Base-by-base conservation (phyloP, 2,113 vertebrate genomes). In the Cheilinus undulatus region DNA sequence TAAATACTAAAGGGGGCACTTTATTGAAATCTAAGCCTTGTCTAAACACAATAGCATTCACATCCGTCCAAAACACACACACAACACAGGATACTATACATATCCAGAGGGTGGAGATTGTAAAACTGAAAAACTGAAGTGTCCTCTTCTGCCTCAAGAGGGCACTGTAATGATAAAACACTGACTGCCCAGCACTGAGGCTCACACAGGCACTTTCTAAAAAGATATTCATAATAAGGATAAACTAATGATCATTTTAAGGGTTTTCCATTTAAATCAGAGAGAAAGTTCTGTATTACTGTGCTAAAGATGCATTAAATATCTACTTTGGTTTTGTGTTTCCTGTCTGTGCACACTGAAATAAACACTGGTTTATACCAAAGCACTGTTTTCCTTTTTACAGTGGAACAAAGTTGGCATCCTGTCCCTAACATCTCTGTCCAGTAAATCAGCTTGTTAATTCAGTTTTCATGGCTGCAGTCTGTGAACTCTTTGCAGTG, bases 391-490 rank as follows among this genome's bases (percentile, higher is more conserved):
- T 57, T 7, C 49, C 46, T 71, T 62, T 75, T 63, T 48, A 20
- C 57, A 77, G 45, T 46, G 42, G 60, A 77, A 76, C 62, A 70
- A 72, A 38, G 62, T 36, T 77, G 73, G 65, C 70, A 73, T 71
- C 69, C 70, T 38, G 45, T 67, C 65, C 61, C 71, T 71, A 56
- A 76, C 72, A 73, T 77, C 58, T 76, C 43, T 61, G 49, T 78
- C 62, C 86, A 76, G 69, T 89, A 90, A 90, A 92, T 91, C 83
- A 91, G 83, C 84, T 85, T 80, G 70, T 83, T 90, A 89, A 93
- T 91, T 85, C 88, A 87, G 83, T 85, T 88, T 88, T 89, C 90
- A 91, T 87, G 86, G 86, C 76, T 79, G 73, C 73, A 87, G 90
- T 74, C 84, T 83, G 89, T 84, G 82, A 85, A 82, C 73, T 88